Evolutionary conservation across 2,797 vertebrate genomes (phyloP).

Genomic region (Sylvia borin): DNA sequence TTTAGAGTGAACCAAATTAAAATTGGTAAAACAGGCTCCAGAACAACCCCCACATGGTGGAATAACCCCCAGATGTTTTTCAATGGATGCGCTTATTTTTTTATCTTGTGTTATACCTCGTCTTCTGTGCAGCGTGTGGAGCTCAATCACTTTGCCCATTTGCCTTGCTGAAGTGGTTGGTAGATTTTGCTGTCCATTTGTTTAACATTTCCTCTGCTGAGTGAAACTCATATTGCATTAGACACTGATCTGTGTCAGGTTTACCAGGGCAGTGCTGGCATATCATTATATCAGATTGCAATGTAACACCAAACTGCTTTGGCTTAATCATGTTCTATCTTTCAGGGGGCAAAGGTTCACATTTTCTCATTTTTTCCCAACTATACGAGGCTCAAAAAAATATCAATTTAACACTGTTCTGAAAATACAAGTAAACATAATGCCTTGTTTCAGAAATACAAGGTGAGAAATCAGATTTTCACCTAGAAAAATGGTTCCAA

Average conservation of each 20-base stretch:
- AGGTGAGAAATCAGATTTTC: not conserved
- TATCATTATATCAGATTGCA: constrained; percentile 15
- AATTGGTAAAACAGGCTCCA: not conserved
- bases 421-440: not conserved
- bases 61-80: not conserved
- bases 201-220: not conserved
- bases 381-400: not conserved
- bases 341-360: not conserved
- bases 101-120: not conserved
- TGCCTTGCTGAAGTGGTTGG: not conserved
- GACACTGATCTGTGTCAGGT: not conserved
- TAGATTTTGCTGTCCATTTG: not conserved
- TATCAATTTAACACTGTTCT: not conserved
- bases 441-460: not conserved
- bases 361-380: not conserved
- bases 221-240: not conserved
- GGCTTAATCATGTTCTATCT: not conserved
- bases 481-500: not conserved
- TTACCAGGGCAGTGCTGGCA: not conserved
- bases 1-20: not conserved
- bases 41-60: not conserved
- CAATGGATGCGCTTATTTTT: not conserved
- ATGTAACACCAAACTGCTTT: not conserved
- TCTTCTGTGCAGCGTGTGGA: not conserved
- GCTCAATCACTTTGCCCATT: not conserved